Evolutionary conservation across 2,113 vertebrate species (phyloP), one percentile per base, ranked within the genome.

Genomic region (Haemorhous mexicanus): DNA sequence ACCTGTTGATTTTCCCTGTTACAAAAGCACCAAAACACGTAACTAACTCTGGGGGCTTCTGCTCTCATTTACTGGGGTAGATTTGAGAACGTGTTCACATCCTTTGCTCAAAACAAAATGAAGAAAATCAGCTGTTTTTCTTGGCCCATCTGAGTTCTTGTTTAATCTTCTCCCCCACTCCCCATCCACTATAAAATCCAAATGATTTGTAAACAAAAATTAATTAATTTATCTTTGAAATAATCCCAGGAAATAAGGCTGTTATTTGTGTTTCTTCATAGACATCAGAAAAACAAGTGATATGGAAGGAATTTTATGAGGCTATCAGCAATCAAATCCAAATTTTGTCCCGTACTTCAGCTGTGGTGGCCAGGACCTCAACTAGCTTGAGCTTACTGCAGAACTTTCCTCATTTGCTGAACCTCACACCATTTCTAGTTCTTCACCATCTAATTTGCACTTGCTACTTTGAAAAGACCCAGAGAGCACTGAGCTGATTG

Each of bases 41-140:
- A 1, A 58, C 89, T 70, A 37, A 46, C 35, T 72, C 39, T 44
- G 46, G 19, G 39, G 37, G 15, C 32, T 87, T 70, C 55, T 55
- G 39, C 21, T 80, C 10, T 52, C 13, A 0, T 70, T 55, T 49
- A 2, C 61, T 46, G 47, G 23, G 19, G 9, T 73, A 41, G 69
- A 46, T 19, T 46, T 61, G 50, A 84, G 41, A 33, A 23, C 5
- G 2, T 61, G 52, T 33, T 79, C 47, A 22, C 0, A 0, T 61
- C 24, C 41, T 78, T 55, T 27, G 24, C 22, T 79, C 41, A 61
- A 37, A 41, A 35, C 0, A 0, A 32, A 75, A 35, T 28, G 20
- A 72, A 68, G 44, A 62, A 35, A 41, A 56, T 75, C 35, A 46
- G 32, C 43, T 80, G 30, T 4, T 85, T 86, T 73, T 70, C 67